Evolutionary conservation across 1,140 invertebrate genomes (phyloP).

Genomic region (Onthophagus taurus): DNA sequence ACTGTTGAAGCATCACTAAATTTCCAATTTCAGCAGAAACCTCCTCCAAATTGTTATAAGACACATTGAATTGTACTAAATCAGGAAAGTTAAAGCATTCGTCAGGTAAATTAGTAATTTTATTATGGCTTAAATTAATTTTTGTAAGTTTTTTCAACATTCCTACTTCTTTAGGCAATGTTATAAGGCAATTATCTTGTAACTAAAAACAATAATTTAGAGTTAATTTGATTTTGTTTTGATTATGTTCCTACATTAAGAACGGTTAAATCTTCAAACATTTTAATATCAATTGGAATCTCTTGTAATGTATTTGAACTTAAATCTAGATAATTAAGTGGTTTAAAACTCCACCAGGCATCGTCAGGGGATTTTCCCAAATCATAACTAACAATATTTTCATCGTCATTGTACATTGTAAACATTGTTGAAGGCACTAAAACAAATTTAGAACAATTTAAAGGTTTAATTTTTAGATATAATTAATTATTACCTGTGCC

Average conservation of each 20-base stretch:
- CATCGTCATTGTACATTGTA: constrained; percentile 62
- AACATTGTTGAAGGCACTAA: constrained; percentile 74
- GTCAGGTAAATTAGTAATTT: constrained; percentile 51
- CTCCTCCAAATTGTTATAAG: constrained; percentile 50
- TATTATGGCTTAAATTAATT: constrained; percentile 73
- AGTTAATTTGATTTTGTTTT: neutral
- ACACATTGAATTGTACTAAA: constrained; percentile 57
- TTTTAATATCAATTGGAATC: constrained; percentile 58
- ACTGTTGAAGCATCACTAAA: constrained; percentile 59
- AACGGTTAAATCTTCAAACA: constrained; percentile 59
- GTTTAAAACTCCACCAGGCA: constrained; percentile 79
- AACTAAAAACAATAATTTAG: constrained; percentile 27
- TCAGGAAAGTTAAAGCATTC: constrained; percentile 59
- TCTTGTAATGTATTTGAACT: constrained; percentile 64
- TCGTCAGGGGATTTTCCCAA: constrained; percentile 42
- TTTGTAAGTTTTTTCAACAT: constrained; percentile 61
- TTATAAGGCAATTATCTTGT: constrained; percentile 67
- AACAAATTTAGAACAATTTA: constrained; percentile 26
- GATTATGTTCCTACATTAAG: constrained; percentile 50
- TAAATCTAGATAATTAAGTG: constrained; percentile 67
- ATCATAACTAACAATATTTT: constrained; percentile 57
- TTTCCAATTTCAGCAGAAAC: constrained; percentile 54
- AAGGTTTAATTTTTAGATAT: neutral
- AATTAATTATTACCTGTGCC: constrained; percentile 49
- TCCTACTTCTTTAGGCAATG: constrained; percentile 65